Evolutionary conservation across 2,888 invertebrate genomes (phyloP).

Genomic region (Sarcophaga variegata): DNA sequence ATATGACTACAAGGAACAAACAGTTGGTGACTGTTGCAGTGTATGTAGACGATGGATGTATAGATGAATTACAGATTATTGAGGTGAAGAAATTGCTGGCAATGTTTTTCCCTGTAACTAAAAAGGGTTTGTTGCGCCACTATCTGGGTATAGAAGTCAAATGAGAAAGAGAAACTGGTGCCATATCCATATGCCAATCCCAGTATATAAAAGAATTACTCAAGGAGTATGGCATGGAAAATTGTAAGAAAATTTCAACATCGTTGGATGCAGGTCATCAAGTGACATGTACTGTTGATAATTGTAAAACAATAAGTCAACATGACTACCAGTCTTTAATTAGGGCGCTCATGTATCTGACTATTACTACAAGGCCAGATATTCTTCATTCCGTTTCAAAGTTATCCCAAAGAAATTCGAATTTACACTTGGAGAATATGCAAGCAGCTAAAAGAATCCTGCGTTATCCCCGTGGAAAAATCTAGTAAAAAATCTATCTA

Average conservation of each 20-base stretch:
- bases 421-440: constrained; percentile 65
- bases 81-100: not conserved
- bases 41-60: constrained; percentile 21
- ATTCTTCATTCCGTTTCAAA: constrained; percentile 55
- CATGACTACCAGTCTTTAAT: constrained; percentile 65
- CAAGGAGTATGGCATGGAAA: constrained; percentile 2
- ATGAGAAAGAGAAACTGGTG: not conserved
- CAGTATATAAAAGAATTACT: not conserved
- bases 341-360: constrained; percentile 58
- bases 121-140: not conserved
- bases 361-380: constrained; percentile 63
- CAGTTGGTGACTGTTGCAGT: not conserved
- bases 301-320: constrained; percentile 52
- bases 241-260: not conserved
- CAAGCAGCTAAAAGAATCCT: constrained; percentile 63
- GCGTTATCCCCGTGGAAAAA: too few species aligned
- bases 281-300: constrained; percentile 37
- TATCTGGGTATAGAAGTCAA: not conserved
- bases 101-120: not conserved
- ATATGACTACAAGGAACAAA: not conserved
- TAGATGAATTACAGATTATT: not conserved
- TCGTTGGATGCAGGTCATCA: constrained; percentile 54
- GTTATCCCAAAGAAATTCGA: constrained; percentile 66
- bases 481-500: too few species aligned
- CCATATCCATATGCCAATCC: not conserved